These are phyloP conservation scores for Peromyscus californicus DNA, from an alignment of 2,113 vertebrate genomes.

Conservation along the genomic window DNA sequence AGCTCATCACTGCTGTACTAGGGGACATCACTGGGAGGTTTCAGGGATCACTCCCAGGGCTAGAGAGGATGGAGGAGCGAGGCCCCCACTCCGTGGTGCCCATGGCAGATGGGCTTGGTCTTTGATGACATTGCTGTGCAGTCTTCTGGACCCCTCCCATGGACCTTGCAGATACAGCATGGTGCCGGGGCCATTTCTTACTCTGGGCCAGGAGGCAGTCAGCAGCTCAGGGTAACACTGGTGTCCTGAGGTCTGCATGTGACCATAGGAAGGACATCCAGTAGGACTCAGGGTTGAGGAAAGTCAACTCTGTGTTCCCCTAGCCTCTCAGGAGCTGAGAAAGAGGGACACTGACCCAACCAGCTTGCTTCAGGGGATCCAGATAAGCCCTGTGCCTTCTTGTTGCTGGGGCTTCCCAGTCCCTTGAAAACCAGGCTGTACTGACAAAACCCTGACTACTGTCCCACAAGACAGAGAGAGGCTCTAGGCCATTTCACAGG, in stretches of 20 bases:
- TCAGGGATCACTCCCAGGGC: background rate
- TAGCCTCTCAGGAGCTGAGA: background rate
- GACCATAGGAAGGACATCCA: accelerated
- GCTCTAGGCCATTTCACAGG: background rate
- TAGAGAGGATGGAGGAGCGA: background rate
- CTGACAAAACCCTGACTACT: background rate
- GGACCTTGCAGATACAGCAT: no score
- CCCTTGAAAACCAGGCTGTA: background rate
- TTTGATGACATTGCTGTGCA: no score
- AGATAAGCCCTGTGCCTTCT: background rate
- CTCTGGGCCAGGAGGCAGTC: background rate
- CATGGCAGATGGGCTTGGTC: background rate
- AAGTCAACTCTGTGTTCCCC: accelerated
- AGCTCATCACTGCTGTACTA: accelerated
- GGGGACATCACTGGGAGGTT: accelerated
- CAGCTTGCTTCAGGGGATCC: background rate
- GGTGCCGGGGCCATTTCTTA: background rate
- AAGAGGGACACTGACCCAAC: no score
- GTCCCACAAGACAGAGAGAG: background rate
- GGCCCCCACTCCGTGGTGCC: background rate
- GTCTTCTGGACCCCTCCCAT: background rate
- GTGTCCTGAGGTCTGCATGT: background rate
- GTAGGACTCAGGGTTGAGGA: background rate
- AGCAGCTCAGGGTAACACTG: background rate
- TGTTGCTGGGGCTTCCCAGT: accelerated